Evolutionary conservation across 2,113 vertebrate species (phyloP), one percentile per base, ranked within the genome.

Genomic region (Chrysochloris asiatica): DNA sequence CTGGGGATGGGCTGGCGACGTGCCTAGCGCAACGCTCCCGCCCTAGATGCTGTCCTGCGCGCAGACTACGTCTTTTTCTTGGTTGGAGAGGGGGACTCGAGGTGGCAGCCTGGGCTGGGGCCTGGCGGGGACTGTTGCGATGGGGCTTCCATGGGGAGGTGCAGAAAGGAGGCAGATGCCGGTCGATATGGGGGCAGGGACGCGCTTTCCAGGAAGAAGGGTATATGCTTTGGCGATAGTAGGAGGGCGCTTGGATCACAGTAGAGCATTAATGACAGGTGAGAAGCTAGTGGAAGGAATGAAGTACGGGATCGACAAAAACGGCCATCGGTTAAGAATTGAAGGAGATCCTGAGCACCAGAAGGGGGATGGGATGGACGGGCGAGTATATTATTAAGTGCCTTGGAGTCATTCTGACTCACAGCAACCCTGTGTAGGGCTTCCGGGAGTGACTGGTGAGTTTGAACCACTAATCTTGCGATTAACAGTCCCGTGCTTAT

Each of bases 201-300:
- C n/a, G 90, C 12, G 21, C 84, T 93, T 91, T 91, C 28, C 8
- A 84, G 79, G 67, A 88, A 93, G 82, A 72, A 28, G n/a, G 41
- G 47, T 52, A 1, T 48, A 12, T 21, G 59, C 52, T 61, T 52
- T 30, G 19, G 47, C 80, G 30, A 4, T 16, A 41, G 41, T 21
- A n/a, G n/a, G n/a, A 21, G 19, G 9, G 50, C 8, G 48, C 45
- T 30, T 91, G 47, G 45, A 3, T 21, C 30, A 71, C 79, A 48
- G 4, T 16, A 73, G 22, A 59, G 76, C 79, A 45, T 11, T 78
- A 45, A 30, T 24, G 7, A 30, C 33, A 91, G 61, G 47, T 59
- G 22, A 21, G 59, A 54, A 26, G 76, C 41, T 67, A 11, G 45
- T 50, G 4, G n/a, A 45, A 19, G 69, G 24, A 83, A n/a, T n/a